Conservation (phyloP, 2,888 invertebrate genomes). For the Cerastis leucographa region DNA sequence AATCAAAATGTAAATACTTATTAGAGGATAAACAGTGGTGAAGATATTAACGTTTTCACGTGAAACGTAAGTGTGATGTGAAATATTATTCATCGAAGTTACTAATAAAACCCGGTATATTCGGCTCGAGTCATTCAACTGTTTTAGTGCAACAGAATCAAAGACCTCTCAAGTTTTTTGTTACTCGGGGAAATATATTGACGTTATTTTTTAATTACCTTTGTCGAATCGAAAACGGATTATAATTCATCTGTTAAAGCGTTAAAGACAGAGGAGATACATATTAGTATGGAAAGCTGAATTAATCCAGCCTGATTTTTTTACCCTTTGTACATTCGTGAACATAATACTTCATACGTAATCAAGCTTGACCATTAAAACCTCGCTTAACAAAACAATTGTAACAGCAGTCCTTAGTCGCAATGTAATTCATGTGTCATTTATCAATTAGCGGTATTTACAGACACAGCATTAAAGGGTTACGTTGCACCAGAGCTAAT, state of each 20-base stretch:
- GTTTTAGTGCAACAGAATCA: background rate
- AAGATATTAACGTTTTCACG: too few species aligned
- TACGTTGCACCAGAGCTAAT: conserved; percentile 20
- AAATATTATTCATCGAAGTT: background rate
- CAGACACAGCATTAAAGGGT: conserved; percentile 23
- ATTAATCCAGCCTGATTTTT: background rate
- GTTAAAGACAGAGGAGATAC: too few species aligned
- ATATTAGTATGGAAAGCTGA: too few species aligned
- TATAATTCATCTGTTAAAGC: too few species aligned
- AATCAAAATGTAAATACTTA: too few species aligned
- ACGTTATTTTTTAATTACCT: background rate
- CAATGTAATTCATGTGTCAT: conserved; percentile 3
- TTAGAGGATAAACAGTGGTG: too few species aligned
- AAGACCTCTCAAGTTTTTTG: background rate
- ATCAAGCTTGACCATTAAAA: background rate
- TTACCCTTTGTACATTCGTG: background rate
- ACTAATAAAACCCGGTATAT: background rate
- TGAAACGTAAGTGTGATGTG: too few species aligned
- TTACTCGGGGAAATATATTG: background rate
- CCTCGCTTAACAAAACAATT: conserved; percentile 1
- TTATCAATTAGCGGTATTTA: conserved; percentile 9
- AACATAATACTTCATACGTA: background rate
- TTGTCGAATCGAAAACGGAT: background rate
- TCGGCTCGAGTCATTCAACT: background rate
- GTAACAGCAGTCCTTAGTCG: background rate